Evolutionary conservation across 2,888 invertebrate genomes (phyloP).

Genomic region (Thera obeliscata): DNA sequence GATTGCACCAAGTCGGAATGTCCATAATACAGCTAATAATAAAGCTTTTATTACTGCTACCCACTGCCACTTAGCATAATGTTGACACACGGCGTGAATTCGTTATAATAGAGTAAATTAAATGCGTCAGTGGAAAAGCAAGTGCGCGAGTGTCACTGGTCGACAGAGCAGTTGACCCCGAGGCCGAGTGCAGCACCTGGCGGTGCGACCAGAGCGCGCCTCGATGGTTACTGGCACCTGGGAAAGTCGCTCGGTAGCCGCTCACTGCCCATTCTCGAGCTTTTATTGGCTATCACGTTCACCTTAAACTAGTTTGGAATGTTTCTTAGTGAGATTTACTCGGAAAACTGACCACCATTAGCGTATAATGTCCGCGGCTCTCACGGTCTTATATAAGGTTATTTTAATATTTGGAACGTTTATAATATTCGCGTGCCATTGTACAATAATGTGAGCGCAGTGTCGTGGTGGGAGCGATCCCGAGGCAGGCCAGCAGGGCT

Average conservation of each 20-base stretch:
- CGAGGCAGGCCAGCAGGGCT: conserved; percentile 58
- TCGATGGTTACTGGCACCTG: conserved; percentile 64
- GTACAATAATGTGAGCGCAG: conserved; percentile 66
- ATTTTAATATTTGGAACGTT: conserved; percentile 42
- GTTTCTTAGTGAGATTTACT: conserved; percentile 67
- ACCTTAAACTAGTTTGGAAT: conserved; percentile 77
- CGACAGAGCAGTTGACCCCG: conserved; percentile 58
- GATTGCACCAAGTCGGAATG: conserved; percentile 40
- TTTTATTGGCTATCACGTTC: conserved; percentile 79
- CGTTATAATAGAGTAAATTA: conserved; percentile 39
- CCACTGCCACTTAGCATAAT: conserved; percentile 37
- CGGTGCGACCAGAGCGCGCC: conserved; percentile 62
- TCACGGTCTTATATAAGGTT: conserved; percentile 65
- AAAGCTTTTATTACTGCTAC: conserved; percentile 40
- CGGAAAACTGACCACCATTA: conserved; percentile 43
- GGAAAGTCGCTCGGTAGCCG: conserved; percentile 75
- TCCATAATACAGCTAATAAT: conserved; percentile 36
- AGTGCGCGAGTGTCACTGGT: conserved; percentile 34
- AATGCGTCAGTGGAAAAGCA: conserved; percentile 37
- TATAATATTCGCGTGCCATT: conserved; percentile 72
- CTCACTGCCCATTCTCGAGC: conserved; percentile 70
- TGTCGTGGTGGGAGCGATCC: conserved; percentile 61
- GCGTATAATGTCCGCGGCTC: conserved; percentile 61
- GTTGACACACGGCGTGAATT: conserved; percentile 40
- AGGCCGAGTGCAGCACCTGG: conserved; percentile 51